phyloP scores from a whole-genome alignment of 2,797 vertebrate species.

The Acanthurus lineatus region DNA sequence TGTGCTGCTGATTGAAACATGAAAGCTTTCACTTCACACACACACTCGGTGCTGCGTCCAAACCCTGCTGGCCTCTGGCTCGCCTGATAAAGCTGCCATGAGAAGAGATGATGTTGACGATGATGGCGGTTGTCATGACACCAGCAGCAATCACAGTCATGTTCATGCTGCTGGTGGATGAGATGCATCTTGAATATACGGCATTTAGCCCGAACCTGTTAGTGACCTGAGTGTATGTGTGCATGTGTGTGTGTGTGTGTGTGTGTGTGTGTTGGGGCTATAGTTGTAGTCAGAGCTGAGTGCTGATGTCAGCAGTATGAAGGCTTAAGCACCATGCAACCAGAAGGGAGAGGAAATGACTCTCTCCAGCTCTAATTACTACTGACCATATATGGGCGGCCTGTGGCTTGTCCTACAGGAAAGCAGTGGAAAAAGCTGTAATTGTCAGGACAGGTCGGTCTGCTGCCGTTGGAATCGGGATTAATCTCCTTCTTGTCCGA shows the following conservation, averaged over 20 bases:
- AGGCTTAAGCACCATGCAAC: conserved; percentile 78
- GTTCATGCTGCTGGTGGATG: conserved; percentile 42
- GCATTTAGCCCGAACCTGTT: conserved; percentile 44
- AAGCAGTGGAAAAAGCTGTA: conserved; percentile 50
- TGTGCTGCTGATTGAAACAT: conserved; percentile 15
- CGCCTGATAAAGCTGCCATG: conserved; percentile 12
- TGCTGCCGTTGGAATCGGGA: conserved; percentile 6
- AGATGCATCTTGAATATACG: conserved; percentile 34
- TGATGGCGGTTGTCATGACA: conserved; percentile 55
- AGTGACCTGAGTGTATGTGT: conserved; percentile 45
- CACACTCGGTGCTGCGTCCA: neutral
- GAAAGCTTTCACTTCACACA: neutral
- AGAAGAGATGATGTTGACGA: conserved; percentile 27
- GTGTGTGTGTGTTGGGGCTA: conserved; percentile 19
- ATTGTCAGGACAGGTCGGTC: conserved; percentile 42
- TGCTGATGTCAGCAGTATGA: conserved; percentile 85
- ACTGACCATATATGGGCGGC: conserved; percentile 66
- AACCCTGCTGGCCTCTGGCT: neutral
- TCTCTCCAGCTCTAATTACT: conserved; percentile 70
- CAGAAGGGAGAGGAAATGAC: conserved; percentile 76
- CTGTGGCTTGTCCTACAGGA: conserved; percentile 50
- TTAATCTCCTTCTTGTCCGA: neutral
- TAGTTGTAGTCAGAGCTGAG: conserved; percentile 67
- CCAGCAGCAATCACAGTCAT: conserved; percentile 27
- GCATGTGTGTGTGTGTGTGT: conserved; percentile 26